A percentile compares a stretch with the other conserved stretches of the same genome.
Evolutionary conservation across 30 jellyfish, hydroid and myxozoan genomes (phyloP).

Genomic region (Cassiopea xamachana): DNA sequence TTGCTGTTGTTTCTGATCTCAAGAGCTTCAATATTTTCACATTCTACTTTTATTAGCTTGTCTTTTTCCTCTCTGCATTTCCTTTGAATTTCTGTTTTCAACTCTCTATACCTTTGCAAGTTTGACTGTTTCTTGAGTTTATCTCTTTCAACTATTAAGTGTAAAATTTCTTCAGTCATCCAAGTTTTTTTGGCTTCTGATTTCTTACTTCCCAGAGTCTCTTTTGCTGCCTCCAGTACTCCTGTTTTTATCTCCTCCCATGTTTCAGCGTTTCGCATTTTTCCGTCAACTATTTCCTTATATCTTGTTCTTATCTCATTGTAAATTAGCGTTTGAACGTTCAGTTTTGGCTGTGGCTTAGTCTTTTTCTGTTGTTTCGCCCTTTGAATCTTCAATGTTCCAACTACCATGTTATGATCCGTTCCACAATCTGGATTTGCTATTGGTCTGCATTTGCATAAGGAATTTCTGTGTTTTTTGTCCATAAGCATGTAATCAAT

Average conservation of each 20-base stretch:
- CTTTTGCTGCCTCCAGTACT: neutral
- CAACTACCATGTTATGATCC: neutral
- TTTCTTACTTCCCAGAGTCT: neutral
- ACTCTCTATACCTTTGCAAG: neutral
- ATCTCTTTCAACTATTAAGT: neutral
- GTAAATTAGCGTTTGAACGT: neutral
- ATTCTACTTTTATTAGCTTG: neutral
- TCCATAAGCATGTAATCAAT: neutral
- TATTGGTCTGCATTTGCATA: neutral
- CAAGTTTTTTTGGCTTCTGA: neutral
- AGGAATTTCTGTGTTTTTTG: neutral
- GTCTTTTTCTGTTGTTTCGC: neutral
- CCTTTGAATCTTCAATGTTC: neutral
- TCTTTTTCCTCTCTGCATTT: neutral
- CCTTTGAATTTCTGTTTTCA: neutral
- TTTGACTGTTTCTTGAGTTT: neutral
- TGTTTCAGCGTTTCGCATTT: neutral
- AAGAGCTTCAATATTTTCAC: neutral
- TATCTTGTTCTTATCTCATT: neutral
- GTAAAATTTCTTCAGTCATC: neutral
- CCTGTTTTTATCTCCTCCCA: neutral
- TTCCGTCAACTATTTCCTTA: neutral
- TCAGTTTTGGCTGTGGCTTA: neutral
- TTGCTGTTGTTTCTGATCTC: neutral
- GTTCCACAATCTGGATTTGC: neutral